These are phyloP conservation scores for Sitta europaea DNA, from an alignment of 2,113 vertebrate genomes.

Conservation along the genomic window DNA sequence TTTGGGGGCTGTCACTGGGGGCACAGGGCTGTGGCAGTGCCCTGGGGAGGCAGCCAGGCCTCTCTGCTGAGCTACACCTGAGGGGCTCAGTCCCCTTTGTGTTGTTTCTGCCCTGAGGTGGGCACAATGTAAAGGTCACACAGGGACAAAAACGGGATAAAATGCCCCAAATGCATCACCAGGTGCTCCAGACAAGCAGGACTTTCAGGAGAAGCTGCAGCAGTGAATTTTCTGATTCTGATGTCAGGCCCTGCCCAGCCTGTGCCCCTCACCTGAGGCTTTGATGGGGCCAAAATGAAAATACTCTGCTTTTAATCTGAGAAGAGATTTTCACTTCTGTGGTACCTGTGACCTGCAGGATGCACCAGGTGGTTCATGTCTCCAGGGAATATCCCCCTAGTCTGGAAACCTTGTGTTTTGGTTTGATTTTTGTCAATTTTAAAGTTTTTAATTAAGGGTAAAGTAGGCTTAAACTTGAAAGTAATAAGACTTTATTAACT, in stretches of 20 bases:
- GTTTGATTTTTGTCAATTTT: no score
- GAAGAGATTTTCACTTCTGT: background rate
- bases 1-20: background rate
- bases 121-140: background rate
- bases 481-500: no score
- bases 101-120: background rate
- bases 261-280: background rate
- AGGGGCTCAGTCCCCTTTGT: accelerated
- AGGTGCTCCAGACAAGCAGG: background rate
- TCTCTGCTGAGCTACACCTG: background rate
- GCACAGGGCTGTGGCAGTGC: background rate
- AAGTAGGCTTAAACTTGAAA: no score
- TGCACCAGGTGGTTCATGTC: accelerated
- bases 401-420: background rate
- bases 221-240: background rate
- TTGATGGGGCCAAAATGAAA: background rate
- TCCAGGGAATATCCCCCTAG: background rate
- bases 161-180: background rate
- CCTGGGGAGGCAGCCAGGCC: background rate
- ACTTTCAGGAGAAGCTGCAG: background rate
- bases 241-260: background rate
- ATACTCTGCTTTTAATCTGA: background rate
- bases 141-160: background rate
- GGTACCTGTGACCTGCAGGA: background rate
- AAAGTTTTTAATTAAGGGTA: no score